Evolutionary conservation across 1,140 invertebrate genomes (phyloP).

Genomic region (Pseudomyrmex cubaensis): DNA sequence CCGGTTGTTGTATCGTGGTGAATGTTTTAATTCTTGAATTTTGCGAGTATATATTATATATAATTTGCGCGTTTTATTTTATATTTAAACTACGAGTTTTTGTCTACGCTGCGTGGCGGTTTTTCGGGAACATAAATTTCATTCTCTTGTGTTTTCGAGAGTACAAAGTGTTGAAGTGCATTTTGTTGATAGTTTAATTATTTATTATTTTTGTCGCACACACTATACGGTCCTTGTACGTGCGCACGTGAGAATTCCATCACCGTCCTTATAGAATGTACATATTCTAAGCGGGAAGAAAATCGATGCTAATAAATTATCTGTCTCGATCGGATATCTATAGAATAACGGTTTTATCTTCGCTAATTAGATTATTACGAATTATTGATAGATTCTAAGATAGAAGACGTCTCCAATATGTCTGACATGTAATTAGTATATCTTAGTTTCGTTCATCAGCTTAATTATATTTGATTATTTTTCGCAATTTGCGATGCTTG

Average conservation of each 20-base stretch:
- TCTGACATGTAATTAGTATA: too few species aligned
- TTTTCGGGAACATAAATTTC: background rate
- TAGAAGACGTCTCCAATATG: too few species aligned
- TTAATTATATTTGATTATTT: background rate
- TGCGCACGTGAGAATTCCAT: too few species aligned
- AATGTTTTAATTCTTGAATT: constrained; percentile 1
- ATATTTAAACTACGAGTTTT: background rate
- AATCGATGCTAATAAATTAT: too few species aligned
- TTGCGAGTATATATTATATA: background rate
- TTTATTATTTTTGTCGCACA: background rate
- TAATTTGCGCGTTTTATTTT: constrained; percentile 31
- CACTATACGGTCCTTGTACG: too few species aligned
- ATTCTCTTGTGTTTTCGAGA: constrained; percentile 14
- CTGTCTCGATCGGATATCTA: too few species aligned
- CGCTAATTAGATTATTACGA: too few species aligned
- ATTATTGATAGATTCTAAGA: too few species aligned
- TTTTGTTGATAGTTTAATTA: background rate
- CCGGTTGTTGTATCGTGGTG: background rate
- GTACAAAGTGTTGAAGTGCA: background rate
- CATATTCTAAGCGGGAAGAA: background rate
- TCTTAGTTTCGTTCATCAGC: too few species aligned
- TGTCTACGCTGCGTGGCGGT: background rate
- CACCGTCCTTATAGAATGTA: background rate
- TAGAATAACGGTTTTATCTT: too few species aligned
- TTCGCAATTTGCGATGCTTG: constrained; percentile 1